Evolutionary conservation across 1,140 invertebrate species (phyloP).

Genomic region (Caenorhabditis briggsae): DNA sequence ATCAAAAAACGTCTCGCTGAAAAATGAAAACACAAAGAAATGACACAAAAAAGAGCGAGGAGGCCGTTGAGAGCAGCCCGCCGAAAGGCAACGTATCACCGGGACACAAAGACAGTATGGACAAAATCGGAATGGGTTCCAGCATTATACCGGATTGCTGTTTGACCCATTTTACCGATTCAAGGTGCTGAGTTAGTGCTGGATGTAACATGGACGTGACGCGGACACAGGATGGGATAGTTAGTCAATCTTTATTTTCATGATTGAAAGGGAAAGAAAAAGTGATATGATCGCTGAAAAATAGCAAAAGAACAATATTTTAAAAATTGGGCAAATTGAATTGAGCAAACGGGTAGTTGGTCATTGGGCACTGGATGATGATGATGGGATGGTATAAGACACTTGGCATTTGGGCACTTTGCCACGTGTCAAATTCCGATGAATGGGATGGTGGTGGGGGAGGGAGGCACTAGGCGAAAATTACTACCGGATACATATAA

Average conservation of each 20-base stretch:
- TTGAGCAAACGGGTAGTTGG: conserved; percentile 48
- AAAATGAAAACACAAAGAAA: conserved; percentile 5
- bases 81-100: conserved; percentile 25
- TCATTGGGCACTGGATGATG: conserved; percentile 40
- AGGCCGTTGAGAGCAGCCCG: conserved; percentile 33
- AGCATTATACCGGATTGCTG: background rate
- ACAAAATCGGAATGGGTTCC: background rate
- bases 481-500: conserved; percentile 32
- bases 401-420: conserved; percentile 46
- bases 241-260: conserved; percentile 55
- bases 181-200: conserved; percentile 6
- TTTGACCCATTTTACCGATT: background rate
- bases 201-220: conserved; percentile 22
- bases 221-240: conserved; percentile 48
- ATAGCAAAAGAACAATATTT: background rate
- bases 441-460: background rate
- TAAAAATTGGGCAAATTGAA: conserved; percentile 42
- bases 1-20: conserved; percentile 24
- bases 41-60: conserved; percentile 5
- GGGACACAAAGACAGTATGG: conserved; percentile 31
- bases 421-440: background rate
- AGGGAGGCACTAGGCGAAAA: conserved; percentile 2
- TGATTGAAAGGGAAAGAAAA: conserved; percentile 27
- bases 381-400: background rate
- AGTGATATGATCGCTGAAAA: conserved; percentile 47